Evolutionary conservation across 2,113 vertebrate genomes (phyloP), one percentile per base, ranked within the genome.

Genomic region (Setophaga coronata): DNA sequence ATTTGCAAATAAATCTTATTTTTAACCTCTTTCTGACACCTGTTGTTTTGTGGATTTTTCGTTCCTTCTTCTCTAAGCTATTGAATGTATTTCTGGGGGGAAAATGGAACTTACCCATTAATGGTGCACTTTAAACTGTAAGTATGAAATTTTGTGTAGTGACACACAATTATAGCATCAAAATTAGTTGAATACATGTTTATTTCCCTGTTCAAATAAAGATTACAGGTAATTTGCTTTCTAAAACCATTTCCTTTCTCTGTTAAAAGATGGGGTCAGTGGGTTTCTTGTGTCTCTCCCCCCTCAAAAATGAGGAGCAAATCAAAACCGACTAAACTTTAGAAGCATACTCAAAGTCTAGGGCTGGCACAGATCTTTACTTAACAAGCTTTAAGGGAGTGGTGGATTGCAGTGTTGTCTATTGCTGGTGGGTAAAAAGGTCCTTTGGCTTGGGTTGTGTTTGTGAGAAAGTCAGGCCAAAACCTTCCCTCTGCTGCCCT

Each of bases 1-100:
- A 92, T 92, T 94, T 96, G 72, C 86, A 89, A 97, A 96, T 97
- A 96, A 96, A 97, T 90, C 25, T 84, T 94, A 79, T 97, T 96
- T 97, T 94, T 89, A 93, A 94, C 53, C 65, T 83, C 48, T 92
- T 97, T 94, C 62, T 89, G 82, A 93, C 36, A 89, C 8, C 19
- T 29, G 21, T 93, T 74, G 85, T 78, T 73, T 89, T 71, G 64
- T 51, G 70, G 53, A 33, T 64, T 70, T 95, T 91, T 82, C 5
- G 45, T 85, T 38, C 36, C 11, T 45, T 56, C 57, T 87, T 70
- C 19, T 82, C 10, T 26, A 81, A 78, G 42, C 10, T 50, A 8
- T 1, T 80, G 38, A 69, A 83, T 60, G 33, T 77, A 28, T 81
- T 90, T 88, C 21, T 78, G 56, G 12, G 14, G 83, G 43, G 90